A percentile compares a stretch with the other conserved stretches of the same genome.
Conservation (phyloP, 2,888 invertebrate genomes). For the Xiphydria camelus region DNA sequence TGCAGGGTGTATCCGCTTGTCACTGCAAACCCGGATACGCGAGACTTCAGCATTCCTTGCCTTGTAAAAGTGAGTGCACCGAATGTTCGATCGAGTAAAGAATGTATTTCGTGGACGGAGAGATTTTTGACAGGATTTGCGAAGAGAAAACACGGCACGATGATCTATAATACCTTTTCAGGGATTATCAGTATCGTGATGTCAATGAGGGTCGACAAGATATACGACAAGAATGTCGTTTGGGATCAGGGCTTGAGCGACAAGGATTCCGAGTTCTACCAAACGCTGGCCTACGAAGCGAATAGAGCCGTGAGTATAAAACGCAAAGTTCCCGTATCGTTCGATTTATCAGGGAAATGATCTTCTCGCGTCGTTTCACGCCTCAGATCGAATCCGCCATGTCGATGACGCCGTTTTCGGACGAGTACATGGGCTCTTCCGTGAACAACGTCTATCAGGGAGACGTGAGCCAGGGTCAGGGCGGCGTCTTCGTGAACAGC, state of each 20-base stretch:
- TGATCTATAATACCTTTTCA: constrained; percentile 17
- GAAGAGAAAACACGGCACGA: background rate
- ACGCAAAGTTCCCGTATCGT: no score
- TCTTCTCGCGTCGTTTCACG: background rate
- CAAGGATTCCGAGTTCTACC: constrained; percentile 77
- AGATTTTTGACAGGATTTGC: background rate
- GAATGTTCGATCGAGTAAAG: background rate
- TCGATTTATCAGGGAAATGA: no score
- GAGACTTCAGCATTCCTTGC: constrained; percentile 47
- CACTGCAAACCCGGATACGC: constrained; percentile 77
- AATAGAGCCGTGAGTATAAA: constrained; percentile 76
- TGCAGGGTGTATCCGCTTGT: constrained; percentile 79
- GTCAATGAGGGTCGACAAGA: constrained; percentile 78
- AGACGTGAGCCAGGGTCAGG: constrained; percentile 68
- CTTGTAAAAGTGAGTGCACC: constrained; percentile 49
- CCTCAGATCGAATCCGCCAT: constrained; percentile 86
- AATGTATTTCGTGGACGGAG: no score
- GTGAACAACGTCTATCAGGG: constrained; percentile 80
- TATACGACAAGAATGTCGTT: constrained; percentile 77
- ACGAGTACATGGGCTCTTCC: constrained; percentile 79
- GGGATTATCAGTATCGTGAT: constrained; percentile 77
- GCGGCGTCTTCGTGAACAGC: constrained; percentile 82
- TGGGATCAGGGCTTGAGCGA: constrained; percentile 79
- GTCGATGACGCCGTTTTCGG: constrained; percentile 89
- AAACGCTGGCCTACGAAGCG: constrained; percentile 82